Base-by-base conservation (phyloP, 2,797 vertebrate species). In the Garrulus glandarius region DNA sequence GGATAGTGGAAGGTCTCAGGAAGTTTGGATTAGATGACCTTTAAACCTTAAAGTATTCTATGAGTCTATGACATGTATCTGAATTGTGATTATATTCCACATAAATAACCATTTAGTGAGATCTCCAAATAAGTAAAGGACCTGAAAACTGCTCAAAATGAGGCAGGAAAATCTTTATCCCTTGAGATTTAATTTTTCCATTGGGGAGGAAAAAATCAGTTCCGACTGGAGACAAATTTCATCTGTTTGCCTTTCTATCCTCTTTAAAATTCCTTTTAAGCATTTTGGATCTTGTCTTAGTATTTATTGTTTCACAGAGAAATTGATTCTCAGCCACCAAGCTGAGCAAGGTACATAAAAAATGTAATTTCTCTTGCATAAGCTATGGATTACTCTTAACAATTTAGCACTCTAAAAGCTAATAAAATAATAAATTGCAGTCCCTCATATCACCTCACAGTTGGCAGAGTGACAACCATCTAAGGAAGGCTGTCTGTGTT, bases 401-500 rank as follows among this genome's bases (percentile, higher is more conserved):
- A 90, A 26, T 77, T 77, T 83, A 67, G 18, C 21, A 19, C 37
- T 68, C 52, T 67, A 49, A 88, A 64, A 75, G 41, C 20, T 88
- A 88, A 74, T 90, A 77, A 93, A 86, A 70, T 56, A 76, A 55
- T 56, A 70, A 91, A 91, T 55, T 78, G 46, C 17, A 37, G 7
- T 30, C 23, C 63, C n/a, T 89, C 26, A 13, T 15, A 41, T 68
- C 37, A 87, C 41, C 29, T 83, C 43, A 53, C 21, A 16, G 16
- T 1, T 87, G 68, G 37, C 46, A 71, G 20, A 75, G 10, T 39
- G 61, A 65, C 41, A 85, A n/a, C 12, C 56, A n/a, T 37, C 24
- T 50, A 37, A 89, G 22, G 14, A 30, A 68, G 17, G 50, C 16
- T 44, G 15, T 3, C 14, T 50, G 26, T 61, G 36, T 2, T 37